A percentile compares a stretch with the other conserved stretches of the same genome.
These are phyloP conservation scores for Fragum sueziense DNA, from an alignment of 2,888 invertebrate species.

Conservation along the genomic window DNA sequence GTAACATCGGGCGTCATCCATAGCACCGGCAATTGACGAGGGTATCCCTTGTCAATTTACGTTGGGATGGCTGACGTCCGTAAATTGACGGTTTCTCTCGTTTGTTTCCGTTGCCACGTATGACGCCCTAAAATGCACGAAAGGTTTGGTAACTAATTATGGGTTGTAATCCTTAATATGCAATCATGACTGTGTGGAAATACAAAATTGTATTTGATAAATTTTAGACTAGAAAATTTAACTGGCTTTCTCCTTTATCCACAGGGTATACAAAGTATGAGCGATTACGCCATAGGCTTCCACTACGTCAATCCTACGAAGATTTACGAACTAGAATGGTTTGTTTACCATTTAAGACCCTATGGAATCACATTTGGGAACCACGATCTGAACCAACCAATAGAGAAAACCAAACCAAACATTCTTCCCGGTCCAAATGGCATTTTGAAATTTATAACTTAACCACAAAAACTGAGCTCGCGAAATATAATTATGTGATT, in stretches of 20 bases:
- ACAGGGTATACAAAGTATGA: constrained; percentile 24
- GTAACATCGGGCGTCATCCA: no score
- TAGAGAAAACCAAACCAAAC: constrained; percentile 1
- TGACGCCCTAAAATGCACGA: no score
- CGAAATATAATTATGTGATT: no score
- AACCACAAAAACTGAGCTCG: no score
- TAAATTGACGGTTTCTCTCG: neutral
- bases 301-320: constrained; percentile 13
- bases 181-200: neutral
- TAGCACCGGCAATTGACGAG: no score
- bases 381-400: constrained; percentile 26
- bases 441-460: no score
- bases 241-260: neutral
- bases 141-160: no score
- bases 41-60: no score
- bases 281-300: constrained; percentile 25
- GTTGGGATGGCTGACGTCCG: no score
- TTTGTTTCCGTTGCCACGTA: neutral
- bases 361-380: constrained; percentile 23
- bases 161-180: no score
- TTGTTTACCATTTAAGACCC: constrained; percentile 23
- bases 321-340: constrained; percentile 32
- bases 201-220: neutral
- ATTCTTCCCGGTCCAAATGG: neutral
- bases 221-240: neutral